Percentiles rank a stretch among this genome's conserved stretches.
phyloP scores from a whole-genome alignment of 2,113 vertebrate genomes.

The Aphyosemion australe region DNA sequence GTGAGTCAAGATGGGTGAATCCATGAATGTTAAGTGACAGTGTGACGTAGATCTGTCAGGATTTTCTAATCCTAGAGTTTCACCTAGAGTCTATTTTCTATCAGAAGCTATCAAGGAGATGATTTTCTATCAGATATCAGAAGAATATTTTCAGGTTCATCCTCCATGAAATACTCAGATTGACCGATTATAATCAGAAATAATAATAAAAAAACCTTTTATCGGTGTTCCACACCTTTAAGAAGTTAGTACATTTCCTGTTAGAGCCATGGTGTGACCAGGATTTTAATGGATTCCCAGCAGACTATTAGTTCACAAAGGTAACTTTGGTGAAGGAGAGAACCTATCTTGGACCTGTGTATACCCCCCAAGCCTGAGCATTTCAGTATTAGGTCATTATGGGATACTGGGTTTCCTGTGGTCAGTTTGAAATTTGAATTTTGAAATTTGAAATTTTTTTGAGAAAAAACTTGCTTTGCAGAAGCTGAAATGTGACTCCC shows the following conservation, averaged over 20 bases:
- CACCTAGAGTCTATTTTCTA: too few relatives aligned
- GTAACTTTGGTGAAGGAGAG: slow-evolving; percentile 67
- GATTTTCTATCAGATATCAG: too few relatives aligned
- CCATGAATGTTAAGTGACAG: too few relatives aligned
- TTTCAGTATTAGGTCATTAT: slow-evolving; percentile 53
- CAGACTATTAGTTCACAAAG: slow-evolving; percentile 67
- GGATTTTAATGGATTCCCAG: slow-evolving; percentile 31
- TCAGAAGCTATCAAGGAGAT: too few relatives aligned
- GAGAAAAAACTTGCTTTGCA: slow-evolving; percentile 62
- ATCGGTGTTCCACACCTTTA: too few relatives aligned
- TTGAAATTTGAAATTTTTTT: slow-evolving; percentile 50
- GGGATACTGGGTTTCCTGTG: slow-evolving; percentile 56
- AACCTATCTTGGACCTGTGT: slow-evolving; percentile 64
- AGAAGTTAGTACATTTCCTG: slow-evolving; percentile 75
- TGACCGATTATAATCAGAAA: too few relatives aligned
- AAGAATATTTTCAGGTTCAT: too few relatives aligned
- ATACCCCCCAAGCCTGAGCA: slow-evolving; percentile 32
- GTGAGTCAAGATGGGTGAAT: too few relatives aligned
- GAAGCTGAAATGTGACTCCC: slow-evolving; percentile 47
- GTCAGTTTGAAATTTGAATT: slow-evolving; percentile 64
- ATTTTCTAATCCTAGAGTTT: too few relatives aligned
- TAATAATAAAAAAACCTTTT: too few relatives aligned
- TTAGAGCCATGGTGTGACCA: slow-evolving; percentile 47
- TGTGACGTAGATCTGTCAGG: too few relatives aligned
- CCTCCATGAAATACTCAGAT: too few relatives aligned